phyloP scores from a whole-genome alignment of 2,113 vertebrate species.

The Rhodinocichla rosea region DNA sequence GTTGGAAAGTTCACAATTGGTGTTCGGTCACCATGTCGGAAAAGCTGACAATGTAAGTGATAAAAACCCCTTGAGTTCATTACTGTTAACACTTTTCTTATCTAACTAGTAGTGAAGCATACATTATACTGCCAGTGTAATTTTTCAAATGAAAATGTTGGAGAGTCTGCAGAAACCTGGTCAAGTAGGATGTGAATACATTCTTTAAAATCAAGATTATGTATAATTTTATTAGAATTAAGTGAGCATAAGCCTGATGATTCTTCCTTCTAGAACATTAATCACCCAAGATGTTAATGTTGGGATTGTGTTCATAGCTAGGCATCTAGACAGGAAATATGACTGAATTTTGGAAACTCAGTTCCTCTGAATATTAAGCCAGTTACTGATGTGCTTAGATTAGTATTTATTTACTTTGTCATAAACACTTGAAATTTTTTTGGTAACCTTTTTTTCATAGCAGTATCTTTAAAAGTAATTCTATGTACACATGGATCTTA shows the following conservation, averaged over 20 bases:
- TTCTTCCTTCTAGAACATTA: neutral
- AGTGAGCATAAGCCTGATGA: neutral
- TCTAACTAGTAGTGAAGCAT: neutral
- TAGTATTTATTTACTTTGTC: neutral
- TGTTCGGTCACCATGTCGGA: conserved; percentile 86
- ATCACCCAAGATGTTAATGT: neutral
- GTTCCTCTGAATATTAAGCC: neutral
- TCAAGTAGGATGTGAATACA: neutral
- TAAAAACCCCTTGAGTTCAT: neutral
- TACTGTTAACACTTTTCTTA: neutral
- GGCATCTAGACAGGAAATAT: neutral
- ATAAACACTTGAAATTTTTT: neutral
- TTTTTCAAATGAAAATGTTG: neutral
- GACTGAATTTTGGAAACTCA: neutral
- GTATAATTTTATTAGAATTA: neutral
- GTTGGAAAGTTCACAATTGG: conserved; percentile 82
- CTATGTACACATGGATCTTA: neutral
- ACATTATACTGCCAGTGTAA: neutral
- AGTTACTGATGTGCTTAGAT: neutral
- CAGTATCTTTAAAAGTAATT: neutral
- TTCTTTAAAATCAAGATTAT: neutral
- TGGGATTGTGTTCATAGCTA: neutral
- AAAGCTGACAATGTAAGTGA: conserved; percentile 70
- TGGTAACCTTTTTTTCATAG: neutral
- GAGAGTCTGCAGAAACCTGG: neutral